phyloP scores from a whole-genome alignment of 1,140 invertebrate genomes.

The Rhopalosiphum padi region DNA sequence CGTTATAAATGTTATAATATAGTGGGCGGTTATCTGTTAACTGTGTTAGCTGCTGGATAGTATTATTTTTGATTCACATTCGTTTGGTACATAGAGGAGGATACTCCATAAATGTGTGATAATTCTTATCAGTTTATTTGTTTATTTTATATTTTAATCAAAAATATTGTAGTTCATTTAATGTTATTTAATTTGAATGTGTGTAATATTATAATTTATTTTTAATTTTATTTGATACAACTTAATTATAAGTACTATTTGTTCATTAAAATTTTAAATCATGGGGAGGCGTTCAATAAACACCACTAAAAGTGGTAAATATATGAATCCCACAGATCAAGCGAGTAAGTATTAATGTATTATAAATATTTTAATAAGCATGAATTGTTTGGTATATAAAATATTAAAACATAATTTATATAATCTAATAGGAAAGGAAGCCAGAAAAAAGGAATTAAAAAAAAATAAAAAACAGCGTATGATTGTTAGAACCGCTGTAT shows the following conservation, averaged over 20 bases:
- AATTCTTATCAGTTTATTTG: conserved; percentile 37
- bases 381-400: conserved; percentile 23
- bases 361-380: conserved; percentile 19
- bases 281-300: conserved; percentile 97
- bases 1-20: too few species aligned
- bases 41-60: too few species aligned
- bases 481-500: conserved; percentile 92
- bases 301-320: conserved; percentile 99
- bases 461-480: conserved; percentile 98
- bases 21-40: too few species aligned
- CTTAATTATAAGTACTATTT: not conserved
- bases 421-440: conserved; percentile 85
- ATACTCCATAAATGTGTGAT: not conserved
- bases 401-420: conserved; percentile 39
- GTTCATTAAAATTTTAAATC: not conserved
- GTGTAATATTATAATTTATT: too few species aligned
- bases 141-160: not conserved
- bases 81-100: too few species aligned
- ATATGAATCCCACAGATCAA: conserved; percentile 99
- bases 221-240: not conserved
- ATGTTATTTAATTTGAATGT: not conserved
- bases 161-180: not conserved
- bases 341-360: conserved; percentile 79
- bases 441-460: conserved; percentile 95
- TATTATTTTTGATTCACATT: too few species aligned